These are phyloP conservation scores for Cryptoprocta ferox DNA, from an alignment of 2,797 vertebrate species.

Conservation along the genomic window DNA sequence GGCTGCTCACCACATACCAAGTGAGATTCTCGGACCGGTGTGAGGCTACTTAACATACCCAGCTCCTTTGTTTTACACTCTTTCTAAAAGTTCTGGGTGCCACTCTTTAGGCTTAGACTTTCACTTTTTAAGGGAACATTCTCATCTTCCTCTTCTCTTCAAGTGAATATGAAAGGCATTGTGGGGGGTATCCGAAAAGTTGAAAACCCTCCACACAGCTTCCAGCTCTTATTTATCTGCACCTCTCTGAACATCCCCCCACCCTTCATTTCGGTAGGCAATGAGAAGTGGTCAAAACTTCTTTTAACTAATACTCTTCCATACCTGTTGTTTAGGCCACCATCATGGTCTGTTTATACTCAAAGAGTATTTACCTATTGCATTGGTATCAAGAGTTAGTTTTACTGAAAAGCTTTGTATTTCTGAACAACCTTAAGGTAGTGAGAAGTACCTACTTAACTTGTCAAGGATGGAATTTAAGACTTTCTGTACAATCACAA, in stretches of 20 bases:
- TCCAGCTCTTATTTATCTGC: background rate
- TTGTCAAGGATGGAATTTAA: background rate
- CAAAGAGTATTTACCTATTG: background rate
- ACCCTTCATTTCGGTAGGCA: background rate
- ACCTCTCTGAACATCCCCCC: background rate
- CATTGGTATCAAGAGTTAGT: background rate
- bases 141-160: slow-evolving; percentile 1
- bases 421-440: background rate
- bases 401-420: background rate
- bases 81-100: background rate
- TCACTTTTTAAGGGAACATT: background rate
- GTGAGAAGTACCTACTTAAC: background rate
- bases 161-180: background rate
- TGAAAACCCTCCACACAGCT: background rate
- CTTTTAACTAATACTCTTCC: background rate
- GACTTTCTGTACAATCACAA: background rate
- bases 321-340: background rate
- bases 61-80: background rate
- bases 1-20: background rate
- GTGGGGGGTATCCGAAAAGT: background rate
- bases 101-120: background rate
- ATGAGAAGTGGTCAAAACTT: background rate
- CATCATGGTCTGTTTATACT: background rate
- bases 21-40: background rate
- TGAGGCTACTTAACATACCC: background rate